These are phyloP conservation scores for Lepidocolaptes lacrymiger DNA, from an alignment of 2,797 vertebrate species.

Conservation along the genomic window DNA sequence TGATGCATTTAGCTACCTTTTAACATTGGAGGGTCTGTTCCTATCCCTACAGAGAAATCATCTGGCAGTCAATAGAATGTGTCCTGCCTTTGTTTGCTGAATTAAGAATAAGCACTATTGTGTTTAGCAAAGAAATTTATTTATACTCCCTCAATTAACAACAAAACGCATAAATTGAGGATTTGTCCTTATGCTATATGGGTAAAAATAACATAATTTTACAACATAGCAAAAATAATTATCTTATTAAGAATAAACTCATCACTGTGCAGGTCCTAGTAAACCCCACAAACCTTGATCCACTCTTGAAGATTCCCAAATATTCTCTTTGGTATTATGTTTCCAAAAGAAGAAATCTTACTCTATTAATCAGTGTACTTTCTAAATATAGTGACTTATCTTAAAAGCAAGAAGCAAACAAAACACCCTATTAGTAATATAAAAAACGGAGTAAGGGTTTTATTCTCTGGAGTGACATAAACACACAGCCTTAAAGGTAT, in stretches of 20 bases:
- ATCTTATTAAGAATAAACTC: not conserved
- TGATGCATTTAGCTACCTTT: not conserved
- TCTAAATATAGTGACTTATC: not conserved
- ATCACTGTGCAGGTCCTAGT: not conserved
- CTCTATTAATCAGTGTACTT: not conserved
- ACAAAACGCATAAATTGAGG: not conserved
- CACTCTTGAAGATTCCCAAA: not conserved
- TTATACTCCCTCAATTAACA: not conserved
- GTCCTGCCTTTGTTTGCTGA: not conserved
- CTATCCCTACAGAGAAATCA: not conserved
- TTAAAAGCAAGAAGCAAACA: not conserved
- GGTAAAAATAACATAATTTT: not conserved
- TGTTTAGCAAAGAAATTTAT: not conserved
- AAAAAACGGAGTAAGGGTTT: accelerated
- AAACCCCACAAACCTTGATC: not conserved
- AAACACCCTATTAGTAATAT: not conserved
- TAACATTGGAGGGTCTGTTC: not conserved
- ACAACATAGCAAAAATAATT: not conserved
- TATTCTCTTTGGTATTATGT: not conserved
- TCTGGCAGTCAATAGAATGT: not conserved
- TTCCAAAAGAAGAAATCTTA: not conserved
- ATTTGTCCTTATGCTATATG: not conserved
- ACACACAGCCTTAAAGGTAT: not conserved
- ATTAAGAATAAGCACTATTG: not conserved
- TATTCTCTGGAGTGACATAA: not conserved